Evolutionary conservation across 2,888 invertebrate species (phyloP).

Genomic region (Maniola hyperantus): DNA sequence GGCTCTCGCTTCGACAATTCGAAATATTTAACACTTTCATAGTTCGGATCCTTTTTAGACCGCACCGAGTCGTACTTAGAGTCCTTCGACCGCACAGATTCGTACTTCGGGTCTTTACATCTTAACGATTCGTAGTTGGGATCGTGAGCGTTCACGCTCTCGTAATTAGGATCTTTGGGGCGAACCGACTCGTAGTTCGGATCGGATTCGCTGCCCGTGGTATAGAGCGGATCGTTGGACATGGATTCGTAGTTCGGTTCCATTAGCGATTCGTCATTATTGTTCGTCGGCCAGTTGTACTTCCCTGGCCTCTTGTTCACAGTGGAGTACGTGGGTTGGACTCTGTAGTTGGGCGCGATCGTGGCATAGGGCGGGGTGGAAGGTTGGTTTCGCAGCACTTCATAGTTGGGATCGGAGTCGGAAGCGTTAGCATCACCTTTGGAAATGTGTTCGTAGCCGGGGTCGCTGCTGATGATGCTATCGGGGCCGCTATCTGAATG

Average conservation of each 20-base stretch:
- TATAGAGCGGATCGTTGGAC: slow-evolving; percentile 84
- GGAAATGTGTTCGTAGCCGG: slow-evolving; percentile 88
- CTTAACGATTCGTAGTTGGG: slow-evolving; percentile 86
- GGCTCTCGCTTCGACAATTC: slow-evolving; percentile 83
- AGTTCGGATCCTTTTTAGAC: slow-evolving; percentile 87
- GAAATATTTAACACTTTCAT: slow-evolving; percentile 90
- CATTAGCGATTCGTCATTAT: slow-evolving; percentile 76
- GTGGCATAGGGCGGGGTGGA: slow-evolving; percentile 77
- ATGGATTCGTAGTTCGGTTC: slow-evolving; percentile 92
- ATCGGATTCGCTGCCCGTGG: slow-evolving; percentile 88
- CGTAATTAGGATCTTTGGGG: slow-evolving; percentile 86
- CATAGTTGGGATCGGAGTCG: slow-evolving; percentile 91
- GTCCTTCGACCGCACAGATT: slow-evolving; percentile 82
- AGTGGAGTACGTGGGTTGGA: slow-evolving; percentile 79
- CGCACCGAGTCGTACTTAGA: slow-evolving; percentile 84
- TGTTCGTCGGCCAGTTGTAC: slow-evolving; percentile 78
- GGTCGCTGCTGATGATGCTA: slow-evolving; percentile 85
- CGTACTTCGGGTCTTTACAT: slow-evolving; percentile 87
- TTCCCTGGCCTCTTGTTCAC: slow-evolving; percentile 80
- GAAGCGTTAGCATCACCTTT: slow-evolving; percentile 76
- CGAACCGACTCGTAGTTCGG: slow-evolving; percentile 87
- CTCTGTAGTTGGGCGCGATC: slow-evolving; percentile 70
- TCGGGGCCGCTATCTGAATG: slow-evolving; percentile 81
- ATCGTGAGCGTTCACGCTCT: slow-evolving; percentile 86
- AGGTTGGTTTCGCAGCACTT: slow-evolving; percentile 85